Conservation (phyloP, 2,113 vertebrate species). For the Calidris pugnax region DNA sequence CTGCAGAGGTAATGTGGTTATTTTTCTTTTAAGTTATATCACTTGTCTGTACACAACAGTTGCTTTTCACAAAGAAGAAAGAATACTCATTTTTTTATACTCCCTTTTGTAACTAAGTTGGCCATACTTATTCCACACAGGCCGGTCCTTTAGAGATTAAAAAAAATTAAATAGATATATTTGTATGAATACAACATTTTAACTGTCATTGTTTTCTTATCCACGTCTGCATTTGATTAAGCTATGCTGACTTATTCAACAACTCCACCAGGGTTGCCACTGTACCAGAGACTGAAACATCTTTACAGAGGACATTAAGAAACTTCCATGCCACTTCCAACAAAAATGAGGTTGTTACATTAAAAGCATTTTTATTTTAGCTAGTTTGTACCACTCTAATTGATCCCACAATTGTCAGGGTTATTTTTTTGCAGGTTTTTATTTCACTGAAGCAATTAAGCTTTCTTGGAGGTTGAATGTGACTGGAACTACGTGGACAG, state of each 20-base stretch:
- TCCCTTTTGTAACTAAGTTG: background rate
- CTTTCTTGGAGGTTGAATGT: background rate
- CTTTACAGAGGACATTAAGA: background rate
- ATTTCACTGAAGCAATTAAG: background rate
- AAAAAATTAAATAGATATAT: background rate
- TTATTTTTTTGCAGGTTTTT: background rate
- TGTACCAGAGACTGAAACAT: background rate
- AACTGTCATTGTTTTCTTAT: background rate
- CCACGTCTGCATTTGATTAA: background rate
- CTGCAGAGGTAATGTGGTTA: background rate
- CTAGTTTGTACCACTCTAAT: background rate
- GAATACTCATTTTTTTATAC: background rate
- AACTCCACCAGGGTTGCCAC: background rate
- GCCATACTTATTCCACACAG: background rate
- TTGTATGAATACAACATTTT: background rate
- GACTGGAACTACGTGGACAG: background rate
- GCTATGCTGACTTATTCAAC: background rate
- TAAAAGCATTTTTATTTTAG: background rate
- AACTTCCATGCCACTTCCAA: background rate
- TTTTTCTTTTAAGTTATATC: constrained; percentile 41
- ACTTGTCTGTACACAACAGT: constrained; percentile 34
- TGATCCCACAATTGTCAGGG: background rate
- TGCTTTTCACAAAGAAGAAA: background rate
- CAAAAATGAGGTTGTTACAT: background rate
- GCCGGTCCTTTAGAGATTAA: background rate